phyloP scores from a whole-genome alignment of 2,113 vertebrate species.

The Xiphorhynchus elegans region DNA sequence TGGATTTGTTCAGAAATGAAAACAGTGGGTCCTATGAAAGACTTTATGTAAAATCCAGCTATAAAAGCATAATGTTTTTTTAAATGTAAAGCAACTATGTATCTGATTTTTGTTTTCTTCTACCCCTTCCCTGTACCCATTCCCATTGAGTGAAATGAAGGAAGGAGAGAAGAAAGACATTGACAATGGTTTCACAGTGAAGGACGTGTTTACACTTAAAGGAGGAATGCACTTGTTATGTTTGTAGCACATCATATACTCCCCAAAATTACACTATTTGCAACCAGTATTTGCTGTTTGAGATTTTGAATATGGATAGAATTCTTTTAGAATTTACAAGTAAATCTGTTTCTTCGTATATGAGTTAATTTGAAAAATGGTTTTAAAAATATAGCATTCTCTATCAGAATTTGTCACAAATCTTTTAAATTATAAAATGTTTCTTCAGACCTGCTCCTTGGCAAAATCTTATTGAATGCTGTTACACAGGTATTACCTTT shows the following conservation, averaged over 20 bases:
- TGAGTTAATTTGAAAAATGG: neutral
- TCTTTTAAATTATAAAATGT: neutral
- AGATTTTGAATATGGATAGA: neutral
- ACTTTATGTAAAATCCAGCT: neutral
- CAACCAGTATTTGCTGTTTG: neutral
- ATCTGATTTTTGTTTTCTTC: neutral
- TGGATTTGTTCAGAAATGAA: neutral
- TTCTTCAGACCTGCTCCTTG: neutral
- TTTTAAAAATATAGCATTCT: neutral
- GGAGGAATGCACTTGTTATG: neutral
- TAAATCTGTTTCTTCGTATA: neutral
- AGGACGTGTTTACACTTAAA: neutral
- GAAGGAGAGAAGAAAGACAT: neutral
- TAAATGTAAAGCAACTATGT: neutral
- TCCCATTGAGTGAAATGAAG: neutral
- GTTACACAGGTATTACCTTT: neutral
- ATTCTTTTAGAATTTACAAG: neutral
- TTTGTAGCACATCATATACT: neutral
- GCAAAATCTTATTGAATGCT: neutral
- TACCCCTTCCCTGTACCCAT: fast-evolving
- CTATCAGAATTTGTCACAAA: neutral
- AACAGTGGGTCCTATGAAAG: neutral
- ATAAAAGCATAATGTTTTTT: neutral
- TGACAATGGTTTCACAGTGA: neutral
- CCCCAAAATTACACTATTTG: neutral